Conservation (phyloP, 2,888 invertebrate genomes). For the Pilophorus perplexus region DNA sequence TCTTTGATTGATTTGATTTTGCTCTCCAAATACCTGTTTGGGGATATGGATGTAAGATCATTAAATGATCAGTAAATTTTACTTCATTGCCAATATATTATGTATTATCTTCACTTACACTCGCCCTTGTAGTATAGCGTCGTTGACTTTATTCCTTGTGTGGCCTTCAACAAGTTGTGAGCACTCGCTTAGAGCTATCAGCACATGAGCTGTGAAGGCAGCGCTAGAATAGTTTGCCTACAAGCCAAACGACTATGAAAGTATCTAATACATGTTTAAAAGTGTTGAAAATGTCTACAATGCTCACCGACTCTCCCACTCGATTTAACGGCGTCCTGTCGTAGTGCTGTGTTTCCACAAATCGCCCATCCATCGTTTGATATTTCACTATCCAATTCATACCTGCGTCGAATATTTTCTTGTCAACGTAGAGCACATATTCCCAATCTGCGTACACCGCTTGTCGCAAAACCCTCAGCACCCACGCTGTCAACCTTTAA, state of each 20-base stretch:
- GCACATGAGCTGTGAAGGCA: slow-evolving; percentile 57
- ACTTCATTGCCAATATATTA: too few species aligned
- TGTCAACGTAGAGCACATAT: slow-evolving; percentile 56
- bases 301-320: background rate
- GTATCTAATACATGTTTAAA: too few species aligned
- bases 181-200: slow-evolving; percentile 54
- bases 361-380: slow-evolving; percentile 51
- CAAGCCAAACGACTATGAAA: too few species aligned
- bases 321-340: background rate
- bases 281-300: too few species aligned
- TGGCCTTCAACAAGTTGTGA: slow-evolving; percentile 51
- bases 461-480: slow-evolving; percentile 54
- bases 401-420: slow-evolving; percentile 52
- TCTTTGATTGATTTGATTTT: slow-evolving; percentile 51
- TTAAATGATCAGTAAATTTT: background rate
- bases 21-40: slow-evolving; percentile 51
- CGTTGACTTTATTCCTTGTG: slow-evolving; percentile 50
- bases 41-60: background rate
- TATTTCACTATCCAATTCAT: slow-evolving; percentile 52
- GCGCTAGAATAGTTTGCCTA: too few species aligned
- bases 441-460: slow-evolving; percentile 59
- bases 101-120: slow-evolving; percentile 22
- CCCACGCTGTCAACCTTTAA: slow-evolving; percentile 57
- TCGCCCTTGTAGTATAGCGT: slow-evolving; percentile 50
- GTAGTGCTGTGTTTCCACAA: slow-evolving; percentile 33